A percentile compares a stretch with the other conserved stretches of the same genome.
Evolutionary conservation across 2,797 vertebrate genomes (phyloP).

Genomic region (Fundulus diaphanus): DNA sequence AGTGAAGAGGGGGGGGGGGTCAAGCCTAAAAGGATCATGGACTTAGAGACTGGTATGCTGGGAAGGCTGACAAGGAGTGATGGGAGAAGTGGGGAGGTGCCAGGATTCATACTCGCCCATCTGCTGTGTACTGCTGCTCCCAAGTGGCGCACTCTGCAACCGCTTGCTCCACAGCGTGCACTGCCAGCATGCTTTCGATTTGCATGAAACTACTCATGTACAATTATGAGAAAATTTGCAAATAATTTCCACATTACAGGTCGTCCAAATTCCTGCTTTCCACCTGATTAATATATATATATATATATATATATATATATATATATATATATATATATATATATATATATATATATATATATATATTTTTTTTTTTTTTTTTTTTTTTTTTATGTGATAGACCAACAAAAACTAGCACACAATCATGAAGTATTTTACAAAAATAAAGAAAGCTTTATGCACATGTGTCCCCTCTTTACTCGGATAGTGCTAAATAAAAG

Average conservation of each 20-base stretch:
- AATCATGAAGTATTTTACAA: neutral
- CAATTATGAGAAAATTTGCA: neutral
- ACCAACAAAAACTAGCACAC: neutral
- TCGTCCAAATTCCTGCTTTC: neutral
- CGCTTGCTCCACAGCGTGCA: neutral
- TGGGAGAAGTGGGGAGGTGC: conserved; percentile 33
- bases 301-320: too few species aligned
- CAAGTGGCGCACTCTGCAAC: conserved; percentile 43
- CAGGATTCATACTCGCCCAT: conserved; percentile 11
- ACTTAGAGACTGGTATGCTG: conserved; percentile 25
- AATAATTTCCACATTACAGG: neutral
- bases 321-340: too few species aligned
- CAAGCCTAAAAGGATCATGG: conserved; percentile 66
- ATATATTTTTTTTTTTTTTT: too few species aligned
- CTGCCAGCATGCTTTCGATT: neutral
- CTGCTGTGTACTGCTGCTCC: conserved; percentile 65
- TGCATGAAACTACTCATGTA: neutral
- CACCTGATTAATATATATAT: neutral
- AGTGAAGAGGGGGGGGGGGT: conserved; percentile 56
- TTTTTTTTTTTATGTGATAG: neutral
- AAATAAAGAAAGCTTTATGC: neutral
- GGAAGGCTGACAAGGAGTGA: conserved; percentile 35
- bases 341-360: too few species aligned
- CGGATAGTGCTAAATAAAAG: neutral
- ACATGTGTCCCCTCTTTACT: neutral